Percentiles rank a stretch among this genome's conserved stretches.
phyloP scores from a whole-genome alignment of 2,113 vertebrate genomes.

The Taxidea taxus region DNA sequence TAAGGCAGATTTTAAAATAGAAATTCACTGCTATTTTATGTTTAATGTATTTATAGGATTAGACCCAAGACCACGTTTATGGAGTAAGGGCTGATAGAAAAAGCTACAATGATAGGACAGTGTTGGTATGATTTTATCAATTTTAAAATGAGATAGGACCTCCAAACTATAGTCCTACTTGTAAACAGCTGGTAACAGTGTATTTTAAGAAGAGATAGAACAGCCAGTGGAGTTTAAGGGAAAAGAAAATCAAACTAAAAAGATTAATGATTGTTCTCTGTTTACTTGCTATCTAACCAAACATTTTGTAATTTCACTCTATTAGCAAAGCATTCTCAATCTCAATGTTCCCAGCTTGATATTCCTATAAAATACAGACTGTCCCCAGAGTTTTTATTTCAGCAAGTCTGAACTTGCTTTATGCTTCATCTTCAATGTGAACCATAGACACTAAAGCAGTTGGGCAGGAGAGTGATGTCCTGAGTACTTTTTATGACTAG shows the following conservation, averaged over 20 bases:
- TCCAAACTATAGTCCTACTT: background rate
- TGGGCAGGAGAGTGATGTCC: background rate
- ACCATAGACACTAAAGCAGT: background rate
- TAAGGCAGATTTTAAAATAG: background rate
- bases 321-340: background rate
- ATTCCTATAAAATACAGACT: background rate
- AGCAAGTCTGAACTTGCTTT: background rate
- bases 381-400: background rate
- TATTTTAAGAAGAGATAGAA: background rate
- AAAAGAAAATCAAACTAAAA: conserved; percentile 17
- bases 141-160: background rate
- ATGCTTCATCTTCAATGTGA: background rate
- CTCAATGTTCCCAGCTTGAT: background rate
- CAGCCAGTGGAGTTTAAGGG: background rate
- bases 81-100: background rate
- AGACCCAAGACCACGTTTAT: background rate
- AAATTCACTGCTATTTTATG: background rate
- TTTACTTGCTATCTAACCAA: background rate
- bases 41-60: background rate
- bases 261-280: background rate
- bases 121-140: background rate
- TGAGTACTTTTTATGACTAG: background rate
- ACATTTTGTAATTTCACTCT: background rate
- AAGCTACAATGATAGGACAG: background rate
- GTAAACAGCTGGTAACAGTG: background rate